Evolutionary conservation across 2,888 invertebrate species (phyloP).

Genomic region (Trichogramma evanescens): DNA sequence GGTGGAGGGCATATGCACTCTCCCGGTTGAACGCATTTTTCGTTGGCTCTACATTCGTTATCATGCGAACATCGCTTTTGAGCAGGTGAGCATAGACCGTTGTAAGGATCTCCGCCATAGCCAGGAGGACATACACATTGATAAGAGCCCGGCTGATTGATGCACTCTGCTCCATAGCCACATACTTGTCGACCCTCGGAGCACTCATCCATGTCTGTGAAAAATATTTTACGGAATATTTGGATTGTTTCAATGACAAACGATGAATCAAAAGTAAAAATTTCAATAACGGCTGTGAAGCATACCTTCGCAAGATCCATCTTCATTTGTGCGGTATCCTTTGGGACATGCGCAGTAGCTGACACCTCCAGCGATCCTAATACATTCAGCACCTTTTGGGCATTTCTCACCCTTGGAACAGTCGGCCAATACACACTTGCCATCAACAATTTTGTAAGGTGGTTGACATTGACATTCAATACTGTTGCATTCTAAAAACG

Average conservation of each 20-base stretch:
- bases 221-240: not conserved
- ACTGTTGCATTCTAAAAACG: slow-evolving; percentile 61
- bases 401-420: slow-evolving; percentile 76
- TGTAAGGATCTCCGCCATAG: slow-evolving; percentile 74
- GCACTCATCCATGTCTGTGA: slow-evolving; percentile 73
- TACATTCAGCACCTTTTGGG: slow-evolving; percentile 81
- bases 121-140: slow-evolving; percentile 76
- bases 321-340: slow-evolving; percentile 68
- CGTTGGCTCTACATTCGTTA: slow-evolving; percentile 76
- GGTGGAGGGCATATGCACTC: slow-evolving; percentile 88
- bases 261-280: not conserved
- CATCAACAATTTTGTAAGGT: slow-evolving; percentile 76
- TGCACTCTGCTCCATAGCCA: slow-evolving; percentile 80
- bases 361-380: slow-evolving; percentile 80
- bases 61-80: slow-evolving; percentile 77
- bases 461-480: slow-evolving; percentile 81
- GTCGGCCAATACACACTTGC: slow-evolving; percentile 77
- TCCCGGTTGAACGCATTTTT: slow-evolving; percentile 86
- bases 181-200: slow-evolving; percentile 68
- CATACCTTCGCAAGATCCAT: slow-evolving; percentile 68
- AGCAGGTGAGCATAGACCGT: slow-evolving; percentile 74
- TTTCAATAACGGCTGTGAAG: not conserved
- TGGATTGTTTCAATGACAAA: slow-evolving; percentile 7
- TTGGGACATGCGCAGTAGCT: slow-evolving; percentile 91
- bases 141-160: slow-evolving; percentile 71